A percentile compares a stretch with the other conserved stretches of the same genome.
Conservation (phyloP, 2,888 invertebrate species). For the Lysandra coridon region DNA sequence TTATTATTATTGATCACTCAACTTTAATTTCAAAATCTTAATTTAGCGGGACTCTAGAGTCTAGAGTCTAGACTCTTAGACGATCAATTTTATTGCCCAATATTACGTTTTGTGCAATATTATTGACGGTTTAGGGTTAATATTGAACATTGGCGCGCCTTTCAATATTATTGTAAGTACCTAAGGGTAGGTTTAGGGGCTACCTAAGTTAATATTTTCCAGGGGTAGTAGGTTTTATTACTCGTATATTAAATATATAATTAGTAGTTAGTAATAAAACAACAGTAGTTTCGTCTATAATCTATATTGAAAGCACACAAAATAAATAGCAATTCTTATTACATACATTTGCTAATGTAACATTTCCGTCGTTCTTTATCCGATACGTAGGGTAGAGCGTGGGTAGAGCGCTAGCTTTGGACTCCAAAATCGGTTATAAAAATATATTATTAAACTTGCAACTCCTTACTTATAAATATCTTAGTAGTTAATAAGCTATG, state of each 20-base stretch:
- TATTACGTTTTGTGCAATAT: too few relatives aligned
- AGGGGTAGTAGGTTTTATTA: background rate
- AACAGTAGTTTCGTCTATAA: background rate
- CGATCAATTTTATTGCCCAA: too few relatives aligned
- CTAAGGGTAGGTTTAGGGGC: too few relatives aligned
- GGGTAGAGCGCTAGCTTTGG: background rate
- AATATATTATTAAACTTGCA: background rate
- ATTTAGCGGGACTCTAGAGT: too few relatives aligned
- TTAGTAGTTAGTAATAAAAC: background rate
- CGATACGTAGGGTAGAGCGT: too few relatives aligned
- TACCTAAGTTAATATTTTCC: background rate
- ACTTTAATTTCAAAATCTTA: too few relatives aligned
- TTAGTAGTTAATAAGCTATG: too few relatives aligned
- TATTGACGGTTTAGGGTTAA: too few relatives aligned
- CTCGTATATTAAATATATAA: background rate
- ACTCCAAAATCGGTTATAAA: background rate
- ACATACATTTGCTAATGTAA: background rate
- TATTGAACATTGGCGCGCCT: too few relatives aligned
- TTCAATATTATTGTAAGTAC: too few relatives aligned
- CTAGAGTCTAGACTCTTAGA: too few relatives aligned
- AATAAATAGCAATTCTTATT: constrained; percentile 1
- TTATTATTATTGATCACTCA: too few relatives aligned
- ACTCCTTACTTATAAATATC: background rate
- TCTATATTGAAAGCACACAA: background rate
- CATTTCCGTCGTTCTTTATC: background rate